Base-by-base conservation (phyloP, 2,113 vertebrate species). In the Aptenodytes forsteri region DNA sequence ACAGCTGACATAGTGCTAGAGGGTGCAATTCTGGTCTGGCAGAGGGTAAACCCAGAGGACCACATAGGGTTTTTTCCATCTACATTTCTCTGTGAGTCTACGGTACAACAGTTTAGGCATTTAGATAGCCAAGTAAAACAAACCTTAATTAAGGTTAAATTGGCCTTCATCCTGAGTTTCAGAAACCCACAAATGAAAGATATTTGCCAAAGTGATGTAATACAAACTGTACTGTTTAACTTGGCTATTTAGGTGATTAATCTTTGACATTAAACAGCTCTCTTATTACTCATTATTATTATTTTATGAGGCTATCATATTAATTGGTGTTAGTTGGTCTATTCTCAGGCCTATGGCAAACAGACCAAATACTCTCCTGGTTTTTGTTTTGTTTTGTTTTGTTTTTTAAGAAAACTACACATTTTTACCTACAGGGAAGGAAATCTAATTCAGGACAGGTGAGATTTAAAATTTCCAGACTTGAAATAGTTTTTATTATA, bases 221-320 rank as follows among this genome's bases (percentile, higher is more conserved):
- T 17, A 80, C 34, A 91, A 71, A 79, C 32, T 58, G 11, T 34
- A 52, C 55, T 83, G 67, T 95, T 96, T 95, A 90, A 79, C 40
- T 90, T 96, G 56, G 26, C 52, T 90, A 90, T 90, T 95, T 71
- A 73, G 76, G 58, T 47, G 47, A 55, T 56, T 90, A 75, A 82
- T 71, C 19, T 61, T 55, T 90, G n/a, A 69, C 69, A 29, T 22
- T 69, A 79, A 91, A 75, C 25, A 76, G 21, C 25, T 59, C 13
- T 87, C 17, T 56, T 73, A 80, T 90, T 87, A 76, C 22, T 94
- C 30, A n/a, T 89, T 40, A 83, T 40, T 75, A 67, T 90, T 83
- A 34, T 92, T 97, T 86, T 83, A 82, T 96, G 83, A 92, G 15
- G 23, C 9, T 72, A 66, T 91, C 88, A 64, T 94, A 89, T 80